Percentiles rank a stretch among this genome's conserved stretches.
Evolutionary conservation across 2,888 invertebrate genomes (phyloP).

Genomic region (Netelia virgata): DNA sequence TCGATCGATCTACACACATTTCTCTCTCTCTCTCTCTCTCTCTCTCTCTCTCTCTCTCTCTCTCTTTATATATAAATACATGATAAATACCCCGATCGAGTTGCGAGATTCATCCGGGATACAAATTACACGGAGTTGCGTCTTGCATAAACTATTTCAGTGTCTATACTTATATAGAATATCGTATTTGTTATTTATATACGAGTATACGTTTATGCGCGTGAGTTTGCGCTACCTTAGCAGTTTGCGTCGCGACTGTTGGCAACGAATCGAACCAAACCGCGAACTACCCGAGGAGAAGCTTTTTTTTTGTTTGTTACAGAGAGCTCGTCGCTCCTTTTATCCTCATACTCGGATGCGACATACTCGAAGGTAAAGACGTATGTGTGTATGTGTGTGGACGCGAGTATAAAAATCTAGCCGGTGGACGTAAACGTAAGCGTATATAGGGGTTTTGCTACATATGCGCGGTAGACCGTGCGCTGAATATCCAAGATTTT

Average conservation of each 20-base stretch:
- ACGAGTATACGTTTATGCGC: background rate
- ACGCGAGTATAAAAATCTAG: conserved; percentile 12
- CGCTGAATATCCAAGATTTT: conserved; percentile 67
- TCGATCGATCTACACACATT: background rate
- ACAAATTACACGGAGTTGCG: conserved; percentile 73
- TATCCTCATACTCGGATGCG: conserved; percentile 35
- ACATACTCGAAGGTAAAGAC: background rate
- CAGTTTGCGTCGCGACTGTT: conserved; percentile 27
- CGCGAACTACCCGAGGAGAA: conserved; percentile 12
- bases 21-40: background rate
- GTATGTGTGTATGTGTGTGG: no score
- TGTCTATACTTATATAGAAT: conserved; percentile 11
- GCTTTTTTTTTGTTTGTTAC: conserved; percentile 9
- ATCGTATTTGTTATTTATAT: conserved; percentile 31
- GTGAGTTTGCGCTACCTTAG: conserved; percentile 12
- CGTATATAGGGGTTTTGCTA: background rate
- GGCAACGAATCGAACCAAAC: conserved; percentile 32
- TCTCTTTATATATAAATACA: conserved; percentile 11
- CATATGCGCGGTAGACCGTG: conserved; percentile 40
- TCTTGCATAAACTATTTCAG: conserved; percentile 70
- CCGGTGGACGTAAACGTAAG: background rate
- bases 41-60: background rate
- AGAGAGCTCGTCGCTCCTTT: conserved; percentile 22
- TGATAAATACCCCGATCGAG: conserved; percentile 67
- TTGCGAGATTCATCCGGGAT: conserved; percentile 73